Evolutionary conservation across 2,113 vertebrate genomes (phyloP).

Genomic region (Hyaena hyaena): DNA sequence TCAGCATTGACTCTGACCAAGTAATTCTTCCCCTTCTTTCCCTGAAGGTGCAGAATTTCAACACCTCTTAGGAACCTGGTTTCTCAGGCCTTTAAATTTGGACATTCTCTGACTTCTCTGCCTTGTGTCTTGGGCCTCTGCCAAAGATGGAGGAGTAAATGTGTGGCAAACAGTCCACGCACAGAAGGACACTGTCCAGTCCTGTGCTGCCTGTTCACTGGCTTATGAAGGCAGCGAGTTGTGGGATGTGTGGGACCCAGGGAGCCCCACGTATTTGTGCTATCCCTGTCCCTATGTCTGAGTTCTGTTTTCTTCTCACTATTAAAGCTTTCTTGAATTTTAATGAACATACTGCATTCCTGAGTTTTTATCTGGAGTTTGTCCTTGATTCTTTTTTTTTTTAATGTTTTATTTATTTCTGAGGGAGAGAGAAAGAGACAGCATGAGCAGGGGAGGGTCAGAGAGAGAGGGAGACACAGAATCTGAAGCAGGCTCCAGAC

Average conservation of each 20-base stretch:
- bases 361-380: not conserved
- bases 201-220: not conserved
- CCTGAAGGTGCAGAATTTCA: not conserved
- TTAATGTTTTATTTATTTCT: too few relatives aligned
- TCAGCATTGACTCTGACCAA: not conserved
- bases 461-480: too few relatives aligned
- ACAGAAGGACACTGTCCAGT: not conserved
- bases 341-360: not conserved
- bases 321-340: not conserved
- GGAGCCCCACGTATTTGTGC: not conserved
- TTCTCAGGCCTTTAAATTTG: not conserved
- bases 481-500: too few relatives aligned
- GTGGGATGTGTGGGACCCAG: not conserved
- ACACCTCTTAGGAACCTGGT: not conserved
- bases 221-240: not conserved
- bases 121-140: conserved; percentile 27
- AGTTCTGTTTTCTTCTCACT: not conserved
- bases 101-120: not conserved
- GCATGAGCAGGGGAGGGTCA: too few relatives aligned
- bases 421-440: too few relatives aligned
- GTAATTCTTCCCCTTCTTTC: not conserved
- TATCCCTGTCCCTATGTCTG: not conserved
- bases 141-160: not conserved
- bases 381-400: not conserved
- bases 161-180: not conserved